A percentile compares a stretch with the other conserved stretches of the same genome.
These are phyloP conservation scores for Eugnorisma glareosa DNA, from an alignment of 2,888 invertebrate species.

Conservation along the genomic window DNA sequence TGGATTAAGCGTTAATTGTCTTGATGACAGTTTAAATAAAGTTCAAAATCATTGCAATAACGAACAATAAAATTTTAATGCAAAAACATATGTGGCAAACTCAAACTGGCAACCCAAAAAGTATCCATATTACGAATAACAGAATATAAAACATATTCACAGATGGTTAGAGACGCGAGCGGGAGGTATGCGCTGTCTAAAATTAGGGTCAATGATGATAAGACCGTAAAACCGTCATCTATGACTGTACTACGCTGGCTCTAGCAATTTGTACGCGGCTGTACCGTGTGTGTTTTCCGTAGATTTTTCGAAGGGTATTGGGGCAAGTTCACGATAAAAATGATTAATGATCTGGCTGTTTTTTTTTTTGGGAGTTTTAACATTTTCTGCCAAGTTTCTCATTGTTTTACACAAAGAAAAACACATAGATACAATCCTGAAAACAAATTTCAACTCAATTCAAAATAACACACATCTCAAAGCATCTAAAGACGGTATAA, in stretches of 20 bases:
- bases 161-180: conserved; percentile 63
- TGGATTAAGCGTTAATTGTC: background rate
- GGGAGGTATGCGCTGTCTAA: conserved; percentile 75
- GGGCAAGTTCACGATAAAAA: conserved; percentile 31
- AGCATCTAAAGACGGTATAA: background rate
- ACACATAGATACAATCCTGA: background rate
- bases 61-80: background rate
- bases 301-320: conserved; percentile 26
- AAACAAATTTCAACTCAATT: background rate
- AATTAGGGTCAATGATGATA: conserved; percentile 88
- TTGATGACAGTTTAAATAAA: conserved; percentile 7
- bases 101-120: conserved; percentile 17
- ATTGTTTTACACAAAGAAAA: background rate
- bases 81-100: conserved; percentile 37
- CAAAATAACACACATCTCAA: background rate
- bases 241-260: conserved; percentile 63
- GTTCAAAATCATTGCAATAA: background rate
- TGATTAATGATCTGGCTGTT: background rate
- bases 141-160: conserved; percentile 53
- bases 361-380: background rate
- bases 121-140: conserved; percentile 35
- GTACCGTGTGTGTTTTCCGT: conserved; percentile 20
- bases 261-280: conserved; percentile 37
- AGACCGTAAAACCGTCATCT: conserved; percentile 80
- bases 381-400: background rate